These are phyloP conservation scores for Epizoanthus illoricatus DNA, from an alignment of 92 coral and sea anemone genomes.

Conservation along the genomic window DNA sequence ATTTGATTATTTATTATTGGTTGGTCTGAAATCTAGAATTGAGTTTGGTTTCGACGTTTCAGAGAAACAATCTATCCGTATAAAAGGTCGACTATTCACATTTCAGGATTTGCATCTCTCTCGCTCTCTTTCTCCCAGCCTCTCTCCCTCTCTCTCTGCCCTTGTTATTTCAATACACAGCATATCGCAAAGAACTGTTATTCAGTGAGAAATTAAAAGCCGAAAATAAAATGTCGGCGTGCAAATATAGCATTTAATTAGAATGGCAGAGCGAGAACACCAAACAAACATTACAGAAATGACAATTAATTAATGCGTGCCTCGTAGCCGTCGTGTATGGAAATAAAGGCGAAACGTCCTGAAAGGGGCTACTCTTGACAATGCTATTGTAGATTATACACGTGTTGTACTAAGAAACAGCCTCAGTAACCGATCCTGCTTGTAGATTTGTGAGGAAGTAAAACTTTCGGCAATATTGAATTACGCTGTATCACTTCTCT, in stretches of 20 bases:
- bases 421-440: neutral
- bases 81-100: no score
- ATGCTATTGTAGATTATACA: slow-evolving; percentile 60
- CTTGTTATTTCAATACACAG: no score
- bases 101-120: no score
- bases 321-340: slow-evolving; percentile 15
- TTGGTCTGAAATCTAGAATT: no score
- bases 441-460: neutral
- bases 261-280: neutral
- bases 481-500: neutral
- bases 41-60: no score
- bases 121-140: no score
- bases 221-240: neutral
- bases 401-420: slow-evolving; percentile 90
- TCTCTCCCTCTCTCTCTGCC: no score
- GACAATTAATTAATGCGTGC: slow-evolving; percentile 8
- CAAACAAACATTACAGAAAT: neutral
- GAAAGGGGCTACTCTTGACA: slow-evolving; percentile 45
- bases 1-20: no score
- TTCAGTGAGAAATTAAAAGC: no score
- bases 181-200: no score
- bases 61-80: no score
- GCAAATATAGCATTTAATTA: neutral
- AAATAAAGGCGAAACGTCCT: slow-evolving; percentile 8
- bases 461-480: neutral